Evolutionary conservation across 2,797 vertebrate genomes (phyloP), one percentile per base, ranked within the genome.

Genomic region (Mormyrops boulengeri): DNA sequence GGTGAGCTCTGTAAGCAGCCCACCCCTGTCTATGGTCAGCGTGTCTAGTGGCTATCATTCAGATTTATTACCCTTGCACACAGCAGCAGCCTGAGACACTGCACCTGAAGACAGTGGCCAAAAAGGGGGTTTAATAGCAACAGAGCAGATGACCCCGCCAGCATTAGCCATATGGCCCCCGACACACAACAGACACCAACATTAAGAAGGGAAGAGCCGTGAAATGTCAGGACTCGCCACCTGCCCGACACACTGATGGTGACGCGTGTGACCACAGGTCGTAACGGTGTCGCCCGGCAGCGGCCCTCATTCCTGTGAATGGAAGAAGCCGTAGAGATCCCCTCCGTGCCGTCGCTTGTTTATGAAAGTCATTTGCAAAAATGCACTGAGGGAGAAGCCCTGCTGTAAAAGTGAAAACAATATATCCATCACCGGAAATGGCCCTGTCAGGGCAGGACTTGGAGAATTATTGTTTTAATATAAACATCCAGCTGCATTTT

Each of bases 401-500:
- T 84, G 66, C 22, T 52, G 62, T 41, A 14, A 44, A 26, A 77
- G 12, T 55, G 38, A 44, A 57, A 34, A 84, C 50, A 47, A 60
- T 44, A 49, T 44, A 89, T 49, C 88, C 22, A 62, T 84, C 77
- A 84, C 50, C 34, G 19, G 53, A 85, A 89, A 85, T 89, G 77
- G 88, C 53, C 88, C 53, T 85, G 77, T 84, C 66, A 88, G 47
- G 5, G 49, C 22, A 38, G 4, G 17, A n/a, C 77, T 47, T 82
- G 77, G 41, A 69, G 88, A 41, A 80, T 84, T 84, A 47, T 85
- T 22, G 77, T 89, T 84, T 85, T 53, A 85, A 47, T 89, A 47
- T 60, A 19, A 62, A 49, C 57, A 85, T 30, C 88, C 53, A 41
- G 57, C 60, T 49, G 4, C 41, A 44, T 47, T 89, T 47, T 80